Evolutionary conservation across 2,113 vertebrate species (phyloP), one percentile per base, ranked within the genome.

Genomic region (Probosciger aterrimus): DNA sequence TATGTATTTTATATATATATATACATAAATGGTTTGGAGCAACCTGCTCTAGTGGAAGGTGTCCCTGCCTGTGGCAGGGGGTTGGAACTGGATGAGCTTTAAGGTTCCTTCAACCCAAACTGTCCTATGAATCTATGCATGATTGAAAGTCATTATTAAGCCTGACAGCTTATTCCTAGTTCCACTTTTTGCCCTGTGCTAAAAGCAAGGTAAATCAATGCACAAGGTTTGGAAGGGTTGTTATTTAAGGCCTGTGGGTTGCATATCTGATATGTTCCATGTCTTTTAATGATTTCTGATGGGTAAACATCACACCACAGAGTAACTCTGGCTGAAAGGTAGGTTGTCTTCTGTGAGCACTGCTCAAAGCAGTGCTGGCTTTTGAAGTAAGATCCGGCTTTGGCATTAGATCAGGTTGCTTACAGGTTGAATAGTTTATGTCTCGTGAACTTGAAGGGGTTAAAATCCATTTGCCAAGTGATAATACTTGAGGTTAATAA

Each of bases 351-450:
- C 33, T 60, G 55, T 2, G 1, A 70, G 47, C 18, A 16, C 14
- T 23, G 24, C 35, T 63, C 28, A 49, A 10, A 35, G 41, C 46
- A 15, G n/a, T 8, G 5, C 22, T 44, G 18, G 28, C 64, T 65
- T 60, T 53, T 35, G 62, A 59, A 49, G 57, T 20, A 6, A 49
- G 41, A 64, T 81, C 28, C 64, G 28, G 30, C 63, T 70, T 63
- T 75, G 55, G 18, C 1, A 0, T 23, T 52, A 30, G 65, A 43
- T 68, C 75, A 24, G 20, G 43, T 27, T 35, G 27, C 53, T 62
- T 17, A 2, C 0, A 18, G 4, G 4, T 23, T 27, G 68, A 63
- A 12, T 14, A 20, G 4, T 70, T 74, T 46, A 11, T 7, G 4
- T 65, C 31, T 49, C 15, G 1, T 33, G 83, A n/a, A 33, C 9